Evolutionary conservation across 2,113 vertebrate species (phyloP), one percentile per base, ranked within the genome.

Genomic region (Pleuronectes platessa): DNA sequence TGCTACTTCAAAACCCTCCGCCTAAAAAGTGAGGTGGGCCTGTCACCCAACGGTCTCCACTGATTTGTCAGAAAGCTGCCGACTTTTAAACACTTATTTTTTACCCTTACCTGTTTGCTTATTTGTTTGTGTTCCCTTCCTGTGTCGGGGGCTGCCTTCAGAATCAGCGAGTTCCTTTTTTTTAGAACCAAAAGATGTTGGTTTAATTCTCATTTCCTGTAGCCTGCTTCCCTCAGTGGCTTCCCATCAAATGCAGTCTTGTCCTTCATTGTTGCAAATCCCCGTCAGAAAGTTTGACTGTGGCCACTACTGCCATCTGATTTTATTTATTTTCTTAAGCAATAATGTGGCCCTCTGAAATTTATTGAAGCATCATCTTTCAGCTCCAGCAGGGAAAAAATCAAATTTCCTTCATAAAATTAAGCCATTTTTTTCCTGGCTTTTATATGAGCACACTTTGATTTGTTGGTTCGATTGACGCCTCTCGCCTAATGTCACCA

Each of bases 21-120:
- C 1, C 51, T n/a, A 9, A 76, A 82, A 85, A 86, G 70, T 78
- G 87, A 90, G 61, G 60, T 67, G 79, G 65, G 59, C 70, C 74
- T 91, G 91, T 91, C 89, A 90, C 72, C 83, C 65, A 11, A 40
- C 60, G 61, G 47, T 75, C 87, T 81, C 79, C 7, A n/a, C 77
- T 73, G 87, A 73, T 56, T 68, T 78, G 86, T 90, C 84, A 76
- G 18, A n/a, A 20, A 68, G 51, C 51, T 54, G 18, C 20, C n/a
- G 51, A 20, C 20, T 54, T 54, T 54, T 7, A 54, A 11, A 21
- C 20, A 54, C 20, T 54, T 54, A 15, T n/a, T n/a, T 21, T 21
- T 6, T 8, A 51, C 15, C 47, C 15, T 10, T 54, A 24, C 26
- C 58, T 59, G 24, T 59, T 31, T 62, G 67, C 88, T 88, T 79